phyloP scores from a whole-genome alignment of 1,140 invertebrate species.

The Lasioglossum baleicum region DNA sequence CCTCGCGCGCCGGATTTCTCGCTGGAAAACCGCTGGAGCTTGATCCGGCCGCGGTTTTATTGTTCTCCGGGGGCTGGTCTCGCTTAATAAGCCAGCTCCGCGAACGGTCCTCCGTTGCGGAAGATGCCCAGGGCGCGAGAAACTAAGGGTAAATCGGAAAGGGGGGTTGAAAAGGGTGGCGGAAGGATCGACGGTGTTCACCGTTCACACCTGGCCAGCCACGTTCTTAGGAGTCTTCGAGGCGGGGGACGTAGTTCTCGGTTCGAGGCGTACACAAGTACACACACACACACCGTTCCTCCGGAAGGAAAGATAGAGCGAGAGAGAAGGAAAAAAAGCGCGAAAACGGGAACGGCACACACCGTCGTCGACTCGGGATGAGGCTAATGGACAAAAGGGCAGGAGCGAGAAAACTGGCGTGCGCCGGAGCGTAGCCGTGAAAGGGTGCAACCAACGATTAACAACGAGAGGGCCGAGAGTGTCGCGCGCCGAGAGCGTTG shows the following conservation, averaged over 20 bases:
- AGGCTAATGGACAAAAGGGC: constrained; percentile 74
- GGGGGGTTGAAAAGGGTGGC: neutral
- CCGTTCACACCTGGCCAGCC: constrained; percentile 63
- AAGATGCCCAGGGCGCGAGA: constrained; percentile 42
- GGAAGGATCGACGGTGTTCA: constrained; percentile 28
- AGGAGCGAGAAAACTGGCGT: constrained; percentile 66
- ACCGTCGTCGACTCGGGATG: constrained; percentile 52
- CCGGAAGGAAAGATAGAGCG: too few relatives aligned
- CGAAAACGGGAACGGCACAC: too few relatives aligned
- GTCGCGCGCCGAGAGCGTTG: constrained; percentile 67
- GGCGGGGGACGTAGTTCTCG: constrained; percentile 50
- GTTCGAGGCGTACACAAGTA: constrained; percentile 4
- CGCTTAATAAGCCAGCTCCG: constrained; percentile 32
- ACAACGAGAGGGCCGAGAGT: constrained; percentile 70
- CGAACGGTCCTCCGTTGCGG: constrained; percentile 9
- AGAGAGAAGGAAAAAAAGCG: too few relatives aligned
- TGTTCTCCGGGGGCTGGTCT: neutral
- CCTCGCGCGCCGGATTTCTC: neutral
- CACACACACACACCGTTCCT: too few relatives aligned
- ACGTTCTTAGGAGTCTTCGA: constrained; percentile 67
- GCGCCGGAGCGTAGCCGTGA: constrained; percentile 60
- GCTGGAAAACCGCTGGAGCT: neutral
- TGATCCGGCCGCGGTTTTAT: neutral
- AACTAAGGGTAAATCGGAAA: neutral
- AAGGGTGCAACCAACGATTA: constrained; percentile 77